These are phyloP conservation scores for Laticauda laticaudata DNA, from an alignment of 2,113 vertebrate species.

Conservation along the genomic window DNA sequence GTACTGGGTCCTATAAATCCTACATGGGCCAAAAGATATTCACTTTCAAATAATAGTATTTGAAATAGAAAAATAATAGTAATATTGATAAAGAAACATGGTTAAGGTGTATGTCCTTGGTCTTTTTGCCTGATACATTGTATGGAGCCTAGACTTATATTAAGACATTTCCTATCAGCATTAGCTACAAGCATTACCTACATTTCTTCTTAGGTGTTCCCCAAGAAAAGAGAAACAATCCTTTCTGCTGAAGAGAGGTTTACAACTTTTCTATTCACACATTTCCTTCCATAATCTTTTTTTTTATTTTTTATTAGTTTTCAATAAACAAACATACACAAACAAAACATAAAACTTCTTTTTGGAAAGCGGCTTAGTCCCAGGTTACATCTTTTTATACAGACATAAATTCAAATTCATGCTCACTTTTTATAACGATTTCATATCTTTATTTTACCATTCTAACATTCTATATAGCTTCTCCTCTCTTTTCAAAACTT, in stretches of 20 bases:
- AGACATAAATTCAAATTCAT: too few relatives aligned
- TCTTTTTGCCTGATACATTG: not conserved
- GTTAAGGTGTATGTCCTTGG: not conserved
- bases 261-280: not conserved
- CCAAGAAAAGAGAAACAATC: constrained; percentile 14
- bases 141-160: not conserved
- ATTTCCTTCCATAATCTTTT: not conserved
- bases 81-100: not conserved
- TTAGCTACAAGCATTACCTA: not conserved
- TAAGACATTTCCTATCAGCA: not conserved
- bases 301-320: too few relatives aligned
- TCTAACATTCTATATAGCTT: too few relatives aligned
- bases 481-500: too few relatives aligned
- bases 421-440: too few relatives aligned
- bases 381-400: too few relatives aligned
- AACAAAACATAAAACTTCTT: too few relatives aligned
- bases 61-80: not conserved
- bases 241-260: not conserved
- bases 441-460: too few relatives aligned
- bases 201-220: not conserved
- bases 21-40: not conserved
- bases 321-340: too few relatives aligned
- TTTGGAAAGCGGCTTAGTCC: too few relatives aligned
- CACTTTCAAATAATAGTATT: not conserved
- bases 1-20: not conserved